Evolutionary conservation across 2,113 vertebrate genomes (phyloP), one percentile per base, ranked within the genome.

Genomic region (Natator depressus): DNA sequence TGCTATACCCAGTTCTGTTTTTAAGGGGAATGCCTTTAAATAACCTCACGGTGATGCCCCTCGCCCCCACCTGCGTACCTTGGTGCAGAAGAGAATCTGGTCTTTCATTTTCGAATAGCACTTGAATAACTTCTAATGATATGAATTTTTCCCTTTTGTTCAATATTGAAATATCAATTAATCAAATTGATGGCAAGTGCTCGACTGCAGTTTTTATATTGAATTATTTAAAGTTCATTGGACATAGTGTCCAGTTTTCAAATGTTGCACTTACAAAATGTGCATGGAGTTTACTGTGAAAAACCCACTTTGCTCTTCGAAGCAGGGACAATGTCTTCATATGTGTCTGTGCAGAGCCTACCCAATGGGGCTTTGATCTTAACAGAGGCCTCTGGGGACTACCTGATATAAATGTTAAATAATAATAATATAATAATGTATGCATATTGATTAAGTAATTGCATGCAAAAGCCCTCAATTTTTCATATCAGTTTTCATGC

Each of bases 11-110:
- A n/a, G 92, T 96, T 91, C 93, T 78, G 7, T 90, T 89, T 94
- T 57, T 69, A 50, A 59, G 59, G 50, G 88, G 82, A 93, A 91
- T 62, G 59, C 9, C 82, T 91, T 96, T 93, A 80, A 90, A 55
- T 46, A 90, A 93, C 54, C 91, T 31, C 10, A 4, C 78, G 11
- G 78, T 85, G 82, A 89, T 93, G 91, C 84, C 87, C 20, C 31
- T 47, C 80, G 27, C 93, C 96, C 96, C 88, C 82, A 81, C 25
- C 80, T 4, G 1, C 20, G 14, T 35, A 3, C 0, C 0, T 46
- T 81, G 46, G 82, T 88, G n/a, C 42, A 42, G 83, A 69, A 65
- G 38, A 62, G 57, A 80, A 51, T 1, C 57, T 79, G 19, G 2
- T 88, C 24, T 88, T 95, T 96, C 29, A 25, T 20, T 35, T 65